Base-by-base conservation (phyloP, 1,140 invertebrate species). In the Charaxes varanes region DNA sequence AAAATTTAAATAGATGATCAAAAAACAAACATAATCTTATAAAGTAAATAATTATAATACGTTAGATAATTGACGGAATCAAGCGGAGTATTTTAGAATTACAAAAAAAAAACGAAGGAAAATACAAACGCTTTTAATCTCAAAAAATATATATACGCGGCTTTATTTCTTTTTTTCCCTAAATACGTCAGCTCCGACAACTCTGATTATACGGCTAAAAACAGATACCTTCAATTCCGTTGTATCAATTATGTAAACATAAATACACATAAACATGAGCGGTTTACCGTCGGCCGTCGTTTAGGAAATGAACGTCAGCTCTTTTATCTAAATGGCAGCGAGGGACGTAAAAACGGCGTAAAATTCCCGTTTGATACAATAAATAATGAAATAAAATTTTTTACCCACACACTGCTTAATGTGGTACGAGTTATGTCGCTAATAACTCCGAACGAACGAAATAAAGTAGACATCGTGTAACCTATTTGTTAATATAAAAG, bases 301-400 rank as follows among this genome's bases (percentile, higher is more conserved):
- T 77, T 60, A 58, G 60, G 59, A 80, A 80, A 80, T 68, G 64
- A 69, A 46, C 50, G 44, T 69, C 70, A 72, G 70, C 73, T 70
- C 38, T 72, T 79, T 79, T 77, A 80, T 80, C 76, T 80, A 74
- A 80, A 77, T 66, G 63, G 70, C 61, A 45, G 51, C 45, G 44
- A 43, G 64, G 64, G 61, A 63, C 76, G 62, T 80, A 77, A 80
- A 80, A 80, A 69, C 57, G 74, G 61, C 70, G 68, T 80, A 77
- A 80, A 77, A 65, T 56, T 53, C 54, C 55, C 70, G 40, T 72
- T 79, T 72, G 56, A 68, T 71, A 77, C 64, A 71, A 73, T 67
- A 77, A 77, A 74, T 77, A 80, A 63, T 66, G 71, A 67, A 72
- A 79, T 77, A 77, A 76, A 72, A 76, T 34, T 48, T 36, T 53